Percentiles rank a stretch among this genome's conserved stretches.
Evolutionary conservation across 2,888 invertebrate species (phyloP).

Genomic region (Ditylenchus weischeri): DNA sequence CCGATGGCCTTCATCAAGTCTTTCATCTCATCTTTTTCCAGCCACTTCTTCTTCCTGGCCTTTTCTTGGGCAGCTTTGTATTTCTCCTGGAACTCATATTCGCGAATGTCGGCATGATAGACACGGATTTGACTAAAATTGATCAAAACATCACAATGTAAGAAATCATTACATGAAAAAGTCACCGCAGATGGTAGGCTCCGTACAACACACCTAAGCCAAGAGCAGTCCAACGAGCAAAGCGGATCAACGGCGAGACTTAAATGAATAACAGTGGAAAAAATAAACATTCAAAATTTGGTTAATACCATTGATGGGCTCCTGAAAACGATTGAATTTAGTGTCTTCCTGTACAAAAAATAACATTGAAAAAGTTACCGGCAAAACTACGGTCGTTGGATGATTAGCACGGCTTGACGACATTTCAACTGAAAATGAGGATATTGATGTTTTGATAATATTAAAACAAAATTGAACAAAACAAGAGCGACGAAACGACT

Average conservation of each 20-base stretch:
- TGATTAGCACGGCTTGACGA: constrained; percentile 5
- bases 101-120: constrained; percentile 56
- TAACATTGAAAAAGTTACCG: background rate
- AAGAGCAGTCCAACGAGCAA: constrained; percentile 52
- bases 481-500: too few species aligned
- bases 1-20: constrained; percentile 56
- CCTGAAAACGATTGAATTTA: too few species aligned
- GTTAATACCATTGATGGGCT: too few species aligned
- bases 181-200: constrained; percentile 13
- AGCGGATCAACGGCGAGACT: constrained; percentile 55
- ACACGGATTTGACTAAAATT: constrained; percentile 41
- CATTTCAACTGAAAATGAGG: too few species aligned
- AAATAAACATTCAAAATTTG: too few species aligned
- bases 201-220: constrained; percentile 54
- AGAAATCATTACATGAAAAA: background rate
- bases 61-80: constrained; percentile 51
- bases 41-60: constrained; percentile 56
- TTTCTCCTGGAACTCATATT: constrained; percentile 57
- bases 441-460: too few species aligned
- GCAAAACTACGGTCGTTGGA: constrained; percentile 10
- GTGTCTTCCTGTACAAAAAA: too few species aligned
- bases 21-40: constrained; percentile 56
- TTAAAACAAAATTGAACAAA: too few species aligned
- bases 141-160: constrained; percentile 22
- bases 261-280: constrained; percentile 36